Conservation (phyloP, 2,113 vertebrate species). For the Ceyx cyanopectus region DNA sequence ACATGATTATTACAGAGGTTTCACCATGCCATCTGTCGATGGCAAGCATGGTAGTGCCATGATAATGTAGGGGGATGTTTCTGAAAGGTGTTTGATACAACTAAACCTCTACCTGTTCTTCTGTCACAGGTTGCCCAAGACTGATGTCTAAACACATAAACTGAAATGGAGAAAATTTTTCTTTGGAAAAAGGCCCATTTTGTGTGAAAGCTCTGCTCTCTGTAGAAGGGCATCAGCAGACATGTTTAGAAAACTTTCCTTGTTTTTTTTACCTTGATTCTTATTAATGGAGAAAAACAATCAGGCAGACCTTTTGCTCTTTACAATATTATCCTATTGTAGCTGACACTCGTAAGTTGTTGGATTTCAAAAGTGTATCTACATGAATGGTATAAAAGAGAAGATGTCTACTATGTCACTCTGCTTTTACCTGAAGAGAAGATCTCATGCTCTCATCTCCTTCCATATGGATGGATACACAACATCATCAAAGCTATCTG, state of each 20-base stretch:
- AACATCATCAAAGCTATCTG: not conserved
- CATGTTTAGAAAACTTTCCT: accelerated
- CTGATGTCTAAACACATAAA: not conserved
- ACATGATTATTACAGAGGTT: conserved; percentile 44
- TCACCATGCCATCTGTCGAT: conserved; percentile 3
- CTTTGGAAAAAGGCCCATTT: not conserved
- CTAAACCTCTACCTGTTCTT: not conserved
- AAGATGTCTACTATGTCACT: not conserved
- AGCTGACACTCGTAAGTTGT: not conserved
- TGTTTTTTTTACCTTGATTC: not conserved
- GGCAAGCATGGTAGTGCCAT: not conserved
- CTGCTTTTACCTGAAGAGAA: not conserved
- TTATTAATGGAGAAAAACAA: not conserved
- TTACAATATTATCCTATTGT: not conserved
- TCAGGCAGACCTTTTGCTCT: not conserved
- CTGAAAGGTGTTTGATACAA: not conserved
- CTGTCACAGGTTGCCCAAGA: not conserved
- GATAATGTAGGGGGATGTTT: not conserved
- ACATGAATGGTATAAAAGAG: not conserved
- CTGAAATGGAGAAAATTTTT: not conserved
- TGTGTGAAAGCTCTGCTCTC: not conserved
- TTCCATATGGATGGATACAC: accelerated
- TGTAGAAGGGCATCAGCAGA: not conserved
- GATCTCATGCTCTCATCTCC: not conserved
- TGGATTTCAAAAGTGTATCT: not conserved